Base-by-base conservation (phyloP, 1,140 invertebrate species). In the Psix sp. region DNA sequence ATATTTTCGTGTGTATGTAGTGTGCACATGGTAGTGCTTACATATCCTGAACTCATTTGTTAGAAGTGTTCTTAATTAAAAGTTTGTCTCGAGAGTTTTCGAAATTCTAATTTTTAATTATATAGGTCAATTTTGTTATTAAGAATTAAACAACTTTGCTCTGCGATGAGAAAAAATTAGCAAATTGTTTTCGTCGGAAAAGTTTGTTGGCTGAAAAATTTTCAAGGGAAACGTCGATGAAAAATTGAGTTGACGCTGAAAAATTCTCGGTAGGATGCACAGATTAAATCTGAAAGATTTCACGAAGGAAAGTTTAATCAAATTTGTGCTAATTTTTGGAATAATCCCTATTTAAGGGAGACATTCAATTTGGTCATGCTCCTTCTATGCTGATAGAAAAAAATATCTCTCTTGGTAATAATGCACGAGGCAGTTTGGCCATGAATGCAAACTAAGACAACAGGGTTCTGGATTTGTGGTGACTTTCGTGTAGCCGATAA, bases 401-500 rank as follows among this genome's bases (percentile, higher is more conserved):
- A 24, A 24, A 24, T 5, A 24, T n/a, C 7, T 24, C 21, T 24
- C 7, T 4, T 24, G 3, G 21, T 24, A 7, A 14, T 3, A 35
- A 35, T 10, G 13, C 5, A 35, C 1, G 13, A 11, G 5, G 11
- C 5, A 35, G 11, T 13, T 14, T 1, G 33, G 33, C 29, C 43
- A 63, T 71, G 31, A 63, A 71, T 63, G 45, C 43, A 63, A 71
- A 71, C 11, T 56, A 52, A 26, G 38, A 1, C n/a, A 13, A 20
- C 42, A 26, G 14, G 45, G 36, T 70, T 11, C 20, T 51, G 59
- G 36, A 60, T 45, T 59, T 54, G 35, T 31, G 24, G 49, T 5
- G 49, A 67, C 39, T 35, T 54, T 20, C 31, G 15, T 60, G 51
- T 60, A 68, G 51, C 57, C n/a, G 59, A 63, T 36, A 63, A 77